Evolutionary conservation across 2,113 vertebrate species (phyloP).

Genomic region (Campylorhamphus procurvoides): DNA sequence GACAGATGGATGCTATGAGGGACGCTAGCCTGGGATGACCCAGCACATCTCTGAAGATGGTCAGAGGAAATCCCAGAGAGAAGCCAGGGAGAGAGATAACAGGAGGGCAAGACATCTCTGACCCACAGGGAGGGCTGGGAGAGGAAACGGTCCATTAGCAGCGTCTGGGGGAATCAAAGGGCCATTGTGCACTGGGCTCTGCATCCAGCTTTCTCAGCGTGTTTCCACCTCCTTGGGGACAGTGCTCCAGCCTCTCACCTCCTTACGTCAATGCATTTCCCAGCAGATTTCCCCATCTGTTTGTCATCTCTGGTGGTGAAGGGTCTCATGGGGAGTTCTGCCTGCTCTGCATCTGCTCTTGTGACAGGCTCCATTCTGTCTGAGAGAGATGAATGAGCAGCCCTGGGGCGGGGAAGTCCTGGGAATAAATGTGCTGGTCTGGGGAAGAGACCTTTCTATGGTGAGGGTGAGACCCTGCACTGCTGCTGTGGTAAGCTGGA

Average conservation of each 20-base stretch:
- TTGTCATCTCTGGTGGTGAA: conserved; percentile 56
- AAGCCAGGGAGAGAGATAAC: neutral
- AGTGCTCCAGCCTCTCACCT: conserved; percentile 49
- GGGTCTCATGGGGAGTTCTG: conserved; percentile 51
- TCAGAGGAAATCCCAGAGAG: conserved; percentile 31
- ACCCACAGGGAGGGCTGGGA: neutral
- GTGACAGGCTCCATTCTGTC: conserved; percentile 63
- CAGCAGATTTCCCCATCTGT: conserved; percentile 67
- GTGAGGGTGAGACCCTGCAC: neutral
- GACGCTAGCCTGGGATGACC: neutral
- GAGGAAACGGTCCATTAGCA: conserved; percentile 50
- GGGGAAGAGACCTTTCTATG: neutral
- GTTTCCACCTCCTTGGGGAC: conserved; percentile 30
- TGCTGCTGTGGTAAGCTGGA: neutral
- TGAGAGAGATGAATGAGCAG: conserved; percentile 13
- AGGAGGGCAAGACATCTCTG: neutral
- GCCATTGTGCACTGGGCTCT: neutral
- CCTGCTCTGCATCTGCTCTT: conserved; percentile 58
- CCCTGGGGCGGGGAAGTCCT: conserved; percentile 23
- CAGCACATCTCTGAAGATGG: neutral
- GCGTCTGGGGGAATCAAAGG: conserved; percentile 25
- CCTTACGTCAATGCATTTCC: conserved; percentile 60
- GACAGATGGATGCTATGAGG: neutral
- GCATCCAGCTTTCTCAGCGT: conserved; percentile 13
- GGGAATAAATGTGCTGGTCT: conserved; percentile 38